Conservation (phyloP, 1,140 invertebrate species). For the Drusus annulatus region DNA sequence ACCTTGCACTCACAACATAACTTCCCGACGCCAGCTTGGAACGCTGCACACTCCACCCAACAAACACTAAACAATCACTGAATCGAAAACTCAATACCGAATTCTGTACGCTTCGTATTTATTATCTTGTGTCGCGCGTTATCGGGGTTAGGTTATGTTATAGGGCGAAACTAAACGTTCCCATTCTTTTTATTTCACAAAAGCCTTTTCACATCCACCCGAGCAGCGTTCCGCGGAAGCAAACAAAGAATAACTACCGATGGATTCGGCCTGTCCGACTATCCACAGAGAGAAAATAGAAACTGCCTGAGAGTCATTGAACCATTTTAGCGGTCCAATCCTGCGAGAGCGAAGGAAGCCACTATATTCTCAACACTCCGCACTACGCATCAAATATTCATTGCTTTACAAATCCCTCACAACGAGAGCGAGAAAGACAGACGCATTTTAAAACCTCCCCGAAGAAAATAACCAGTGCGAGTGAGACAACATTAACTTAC, state of each 20-base stretch:
- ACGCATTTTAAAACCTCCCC: no score
- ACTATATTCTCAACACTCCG: no score
- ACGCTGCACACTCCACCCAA: conserved; percentile 17
- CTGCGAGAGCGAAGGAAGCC: conserved; percentile 65
- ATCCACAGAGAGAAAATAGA: conserved; percentile 71
- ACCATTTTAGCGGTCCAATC: conserved; percentile 65
- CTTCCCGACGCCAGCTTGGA: conserved; percentile 63
- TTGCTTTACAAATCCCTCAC: no score
- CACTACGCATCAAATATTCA: no score
- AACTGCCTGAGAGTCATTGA: conserved; percentile 71
- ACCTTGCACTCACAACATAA: conserved; percentile 59
- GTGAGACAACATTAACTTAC: no score
- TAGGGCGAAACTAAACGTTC: conserved; percentile 17
- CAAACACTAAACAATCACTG: conserved; percentile 37
- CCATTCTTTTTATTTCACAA: conserved; percentile 14
- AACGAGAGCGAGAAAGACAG: no score
- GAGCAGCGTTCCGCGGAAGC: conserved; percentile 66
- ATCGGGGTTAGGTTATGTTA: conserved; percentile 31
- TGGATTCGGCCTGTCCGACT: conserved; percentile 57
- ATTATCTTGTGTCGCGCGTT: conserved; percentile 59
- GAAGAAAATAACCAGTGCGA: no score
- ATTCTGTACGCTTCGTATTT: conserved; percentile 53
- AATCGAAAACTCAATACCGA: conserved; percentile 65
- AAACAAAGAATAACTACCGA: conserved; percentile 67
- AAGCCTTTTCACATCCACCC: conserved; percentile 17